Conservation (phyloP, 2,113 vertebrate species). For the Pitta sordida region DNA sequence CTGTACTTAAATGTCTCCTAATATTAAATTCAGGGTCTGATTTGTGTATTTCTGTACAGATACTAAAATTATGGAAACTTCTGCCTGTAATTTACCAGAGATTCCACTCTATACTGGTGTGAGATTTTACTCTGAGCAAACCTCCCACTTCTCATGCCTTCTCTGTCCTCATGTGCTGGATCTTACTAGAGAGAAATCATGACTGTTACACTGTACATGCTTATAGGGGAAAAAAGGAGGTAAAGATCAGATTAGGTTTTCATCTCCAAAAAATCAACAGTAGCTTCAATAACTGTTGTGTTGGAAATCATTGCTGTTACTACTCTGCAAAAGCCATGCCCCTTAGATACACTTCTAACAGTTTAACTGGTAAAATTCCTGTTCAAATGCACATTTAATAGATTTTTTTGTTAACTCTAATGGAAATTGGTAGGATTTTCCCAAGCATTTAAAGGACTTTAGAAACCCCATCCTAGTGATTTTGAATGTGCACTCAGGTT, state of each 20-base stretch:
- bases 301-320: not conserved
- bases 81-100: not conserved
- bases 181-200: not conserved
- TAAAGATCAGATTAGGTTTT: not conserved
- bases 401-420: not conserved
- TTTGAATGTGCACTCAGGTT: accelerated
- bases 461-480: not conserved
- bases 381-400: not conserved
- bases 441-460: not conserved
- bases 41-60: not conserved
- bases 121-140: not conserved
- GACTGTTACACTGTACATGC: not conserved
- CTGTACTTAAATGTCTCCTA: not conserved
- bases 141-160: not conserved
- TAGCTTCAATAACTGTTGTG: not conserved
- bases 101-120: not conserved
- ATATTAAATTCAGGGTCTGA: not conserved
- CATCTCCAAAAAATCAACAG: not conserved
- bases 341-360: accelerated
- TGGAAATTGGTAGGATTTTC: not conserved
- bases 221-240: not conserved
- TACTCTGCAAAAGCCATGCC: not conserved
- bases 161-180: not conserved
- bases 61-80: not conserved
- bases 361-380: not conserved